phyloP scores from a whole-genome alignment of 1,140 invertebrate species.

The Anthonomus grandis region DNA sequence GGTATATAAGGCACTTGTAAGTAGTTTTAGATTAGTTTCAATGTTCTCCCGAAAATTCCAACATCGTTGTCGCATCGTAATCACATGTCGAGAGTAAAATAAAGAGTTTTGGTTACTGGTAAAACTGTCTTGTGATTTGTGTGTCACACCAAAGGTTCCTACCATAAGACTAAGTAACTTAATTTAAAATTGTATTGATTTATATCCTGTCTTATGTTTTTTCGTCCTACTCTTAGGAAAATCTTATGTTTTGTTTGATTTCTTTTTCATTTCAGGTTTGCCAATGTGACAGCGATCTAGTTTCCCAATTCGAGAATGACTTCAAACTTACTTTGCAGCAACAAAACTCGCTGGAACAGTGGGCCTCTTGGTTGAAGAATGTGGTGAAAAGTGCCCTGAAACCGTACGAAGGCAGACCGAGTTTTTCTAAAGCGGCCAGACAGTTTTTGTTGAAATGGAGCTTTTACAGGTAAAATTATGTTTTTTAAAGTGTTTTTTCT shows the following conservation, averaged over 20 bases:
- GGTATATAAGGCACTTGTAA: too few relatives aligned
- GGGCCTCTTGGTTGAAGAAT: slow-evolving; percentile 94
- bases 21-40: too few relatives aligned
- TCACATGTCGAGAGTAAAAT: too few relatives aligned
- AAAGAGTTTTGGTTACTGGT: too few relatives aligned
- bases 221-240: too few relatives aligned
- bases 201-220: neutral
- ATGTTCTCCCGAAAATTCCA: too few relatives aligned
- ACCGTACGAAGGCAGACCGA: slow-evolving; percentile 79
- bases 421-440: slow-evolving; percentile 85
- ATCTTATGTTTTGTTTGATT: neutral
- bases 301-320: slow-evolving; percentile 84
- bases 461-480: slow-evolving; percentile 79
- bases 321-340: slow-evolving; percentile 92
- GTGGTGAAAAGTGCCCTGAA: slow-evolving; percentile 86
- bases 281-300: slow-evolving; percentile 84
- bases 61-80: too few relatives aligned
- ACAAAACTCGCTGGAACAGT: slow-evolving; percentile 92
- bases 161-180: slow-evolving; percentile 1
- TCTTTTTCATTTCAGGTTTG: slow-evolving; percentile 58
- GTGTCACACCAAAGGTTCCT: neutral
- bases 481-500: too few relatives aligned
- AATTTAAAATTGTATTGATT: neutral
- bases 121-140: neutral
- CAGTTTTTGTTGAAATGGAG: slow-evolving; percentile 98